phyloP scores from a whole-genome alignment of 2,797 vertebrate species.

The Eleutherodactylus coqui region DNA sequence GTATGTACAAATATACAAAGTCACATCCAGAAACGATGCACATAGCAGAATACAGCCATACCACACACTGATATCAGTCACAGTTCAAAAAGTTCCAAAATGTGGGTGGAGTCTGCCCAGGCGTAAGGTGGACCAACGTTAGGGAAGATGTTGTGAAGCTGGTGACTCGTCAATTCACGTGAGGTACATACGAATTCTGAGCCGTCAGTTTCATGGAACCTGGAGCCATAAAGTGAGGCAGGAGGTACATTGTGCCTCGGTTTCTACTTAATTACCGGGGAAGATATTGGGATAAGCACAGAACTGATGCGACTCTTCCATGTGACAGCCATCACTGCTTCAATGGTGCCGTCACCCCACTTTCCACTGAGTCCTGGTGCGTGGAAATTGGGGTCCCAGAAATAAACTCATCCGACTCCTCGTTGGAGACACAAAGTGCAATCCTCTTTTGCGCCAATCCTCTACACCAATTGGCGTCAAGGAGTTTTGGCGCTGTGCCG shows the following conservation, averaged over 20 bases:
- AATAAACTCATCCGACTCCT: background rate
- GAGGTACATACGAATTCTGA: too few relatives aligned
- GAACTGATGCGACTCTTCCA: too few relatives aligned
- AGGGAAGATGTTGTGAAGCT: background rate
- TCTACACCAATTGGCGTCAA: too few relatives aligned
- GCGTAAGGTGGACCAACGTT: background rate
- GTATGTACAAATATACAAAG: background rate
- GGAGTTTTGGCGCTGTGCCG: background rate
- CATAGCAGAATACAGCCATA: background rate
- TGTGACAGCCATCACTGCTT: too few relatives aligned
- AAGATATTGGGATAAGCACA: too few relatives aligned
- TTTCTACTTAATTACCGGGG: too few relatives aligned
- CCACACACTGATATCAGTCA: background rate
- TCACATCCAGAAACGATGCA: background rate
- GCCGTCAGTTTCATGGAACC: too few relatives aligned
- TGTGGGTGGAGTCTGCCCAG: background rate
- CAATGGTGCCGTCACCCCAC: too few relatives aligned
- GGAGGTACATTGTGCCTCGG: too few relatives aligned
- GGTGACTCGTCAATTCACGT: background rate
- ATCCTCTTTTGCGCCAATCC: background rate
- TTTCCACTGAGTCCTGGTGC: too few relatives aligned
- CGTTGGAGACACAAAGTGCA: background rate
- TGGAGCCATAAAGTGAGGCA: too few relatives aligned
- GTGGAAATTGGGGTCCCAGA: too few relatives aligned
- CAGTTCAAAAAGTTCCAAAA: background rate